Conservation (phyloP, 2,113 vertebrate species). For the Ceratotherium simum region DNA sequence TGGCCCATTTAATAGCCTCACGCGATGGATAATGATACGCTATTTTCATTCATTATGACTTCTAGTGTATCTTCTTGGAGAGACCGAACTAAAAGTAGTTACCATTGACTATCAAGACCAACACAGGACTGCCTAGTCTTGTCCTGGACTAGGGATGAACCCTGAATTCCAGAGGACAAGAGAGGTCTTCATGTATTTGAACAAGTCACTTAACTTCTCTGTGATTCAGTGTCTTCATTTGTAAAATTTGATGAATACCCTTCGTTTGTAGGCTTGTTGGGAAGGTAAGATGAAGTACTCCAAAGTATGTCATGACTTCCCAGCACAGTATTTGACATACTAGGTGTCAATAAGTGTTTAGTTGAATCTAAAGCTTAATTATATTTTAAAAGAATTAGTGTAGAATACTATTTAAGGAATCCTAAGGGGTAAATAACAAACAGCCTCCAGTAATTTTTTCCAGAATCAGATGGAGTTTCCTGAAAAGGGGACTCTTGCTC, state of each 20-base stretch:
- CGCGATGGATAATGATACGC: background rate
- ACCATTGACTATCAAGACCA: background rate
- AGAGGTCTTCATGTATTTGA: background rate
- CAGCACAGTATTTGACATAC: background rate
- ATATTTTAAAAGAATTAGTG: background rate
- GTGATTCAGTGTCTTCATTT: background rate
- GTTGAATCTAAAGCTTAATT: background rate
- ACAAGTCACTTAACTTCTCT: background rate
- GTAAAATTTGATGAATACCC: background rate
- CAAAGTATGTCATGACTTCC: background rate
- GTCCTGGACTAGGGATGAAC: background rate
- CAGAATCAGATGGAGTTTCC: constrained; percentile 6
- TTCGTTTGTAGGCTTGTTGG: background rate
- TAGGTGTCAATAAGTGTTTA: background rate
- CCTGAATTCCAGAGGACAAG: background rate
- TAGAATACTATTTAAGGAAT: background rate
- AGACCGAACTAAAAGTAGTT: background rate
- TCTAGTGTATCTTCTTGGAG: background rate
- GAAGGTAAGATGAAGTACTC: background rate
- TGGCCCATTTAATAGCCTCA: background rate
- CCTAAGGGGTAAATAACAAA: background rate
- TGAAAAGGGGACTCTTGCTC: background rate
- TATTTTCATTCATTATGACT: background rate
- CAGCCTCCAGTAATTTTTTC: background rate
- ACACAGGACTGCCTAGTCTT: background rate